phyloP scores from a whole-genome alignment of 2,113 vertebrate genomes.

The Rissa tridactyla region DNA sequence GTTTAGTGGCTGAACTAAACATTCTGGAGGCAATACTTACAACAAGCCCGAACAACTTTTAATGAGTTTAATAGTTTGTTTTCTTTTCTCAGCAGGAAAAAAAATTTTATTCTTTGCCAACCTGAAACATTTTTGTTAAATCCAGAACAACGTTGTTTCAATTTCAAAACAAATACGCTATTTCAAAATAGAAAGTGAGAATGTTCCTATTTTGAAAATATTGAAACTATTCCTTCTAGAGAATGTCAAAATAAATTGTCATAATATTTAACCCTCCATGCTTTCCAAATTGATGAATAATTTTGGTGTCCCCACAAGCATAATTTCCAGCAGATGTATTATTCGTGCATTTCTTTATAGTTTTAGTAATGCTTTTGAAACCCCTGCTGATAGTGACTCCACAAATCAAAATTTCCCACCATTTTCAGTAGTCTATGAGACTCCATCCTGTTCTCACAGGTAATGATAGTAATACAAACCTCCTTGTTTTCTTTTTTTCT shows the following conservation, averaged over 20 bases:
- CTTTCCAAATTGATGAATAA: conserved; percentile 3
- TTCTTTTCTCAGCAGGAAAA: neutral
- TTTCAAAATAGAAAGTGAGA: conserved; percentile 15
- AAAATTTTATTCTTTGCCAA: neutral
- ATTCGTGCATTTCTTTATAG: neutral
- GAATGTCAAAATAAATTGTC: conserved; percentile 36
- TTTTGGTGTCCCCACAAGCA: neutral
- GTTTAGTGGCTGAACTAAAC: neutral
- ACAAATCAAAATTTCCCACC: neutral
- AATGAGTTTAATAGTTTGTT: neutral
- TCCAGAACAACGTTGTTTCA: neutral
- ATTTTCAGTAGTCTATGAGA: neutral
- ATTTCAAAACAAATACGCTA: conserved; percentile 9
- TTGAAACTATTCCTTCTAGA: neutral
- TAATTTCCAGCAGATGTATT: neutral
- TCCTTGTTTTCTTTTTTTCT: neutral
- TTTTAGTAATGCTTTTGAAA: neutral
- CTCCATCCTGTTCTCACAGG: neutral
- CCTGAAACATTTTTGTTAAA: conserved; percentile 6
- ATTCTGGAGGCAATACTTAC: neutral
- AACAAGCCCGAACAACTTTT: neutral
- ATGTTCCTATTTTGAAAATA: conserved; percentile 16
- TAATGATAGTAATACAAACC: neutral
- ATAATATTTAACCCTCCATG: conserved; percentile 11
- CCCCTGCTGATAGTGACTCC: neutral